These are phyloP conservation scores for Deilephila porcellus DNA, from an alignment of 2,888 invertebrate genomes.

Conservation along the genomic window DNA sequence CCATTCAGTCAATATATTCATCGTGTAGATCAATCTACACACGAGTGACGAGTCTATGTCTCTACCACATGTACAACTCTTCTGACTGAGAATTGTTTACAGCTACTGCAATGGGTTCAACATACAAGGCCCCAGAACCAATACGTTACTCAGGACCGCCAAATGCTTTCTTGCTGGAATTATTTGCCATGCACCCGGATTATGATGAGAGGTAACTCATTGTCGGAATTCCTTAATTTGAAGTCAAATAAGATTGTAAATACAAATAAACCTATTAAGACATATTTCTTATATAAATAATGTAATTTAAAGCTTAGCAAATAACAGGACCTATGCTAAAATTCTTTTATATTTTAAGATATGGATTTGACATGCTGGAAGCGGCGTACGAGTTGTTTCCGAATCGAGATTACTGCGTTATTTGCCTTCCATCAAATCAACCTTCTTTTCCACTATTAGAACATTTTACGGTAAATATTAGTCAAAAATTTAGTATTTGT, in stretches of 20 bases:
- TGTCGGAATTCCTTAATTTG: background rate
- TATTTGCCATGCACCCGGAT: slow-evolving; percentile 83
- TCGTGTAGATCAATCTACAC: too few species aligned
- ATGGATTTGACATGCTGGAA: slow-evolving; percentile 83
- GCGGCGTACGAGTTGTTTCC: slow-evolving; percentile 87
- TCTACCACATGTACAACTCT: too few species aligned
- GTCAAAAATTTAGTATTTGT: slow-evolving; percentile 28
- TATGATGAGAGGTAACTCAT: slow-evolving; percentile 80
- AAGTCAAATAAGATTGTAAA: too few species aligned
- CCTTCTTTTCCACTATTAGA: slow-evolving; percentile 82
- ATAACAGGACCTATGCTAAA: background rate
- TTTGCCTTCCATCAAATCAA: slow-evolving; percentile 82
- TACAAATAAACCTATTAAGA: too few species aligned
- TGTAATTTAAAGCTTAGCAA: too few species aligned
- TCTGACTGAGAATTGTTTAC: background rate
- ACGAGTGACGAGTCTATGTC: too few species aligned
- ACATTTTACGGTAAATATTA: slow-evolving; percentile 80
- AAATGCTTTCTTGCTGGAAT: slow-evolving; percentile 87
- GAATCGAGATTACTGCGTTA: slow-evolving; percentile 85
- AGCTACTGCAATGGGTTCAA: background rate
- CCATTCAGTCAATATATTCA: too few species aligned
- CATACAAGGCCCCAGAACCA: slow-evolving; percentile 50
- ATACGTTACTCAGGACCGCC: slow-evolving; percentile 69
- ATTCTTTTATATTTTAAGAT: slow-evolving; percentile 49
- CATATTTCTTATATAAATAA: too few species aligned